Evolutionary conservation across 2,888 invertebrate species (phyloP).

Genomic region (Tipula vernalis): DNA sequence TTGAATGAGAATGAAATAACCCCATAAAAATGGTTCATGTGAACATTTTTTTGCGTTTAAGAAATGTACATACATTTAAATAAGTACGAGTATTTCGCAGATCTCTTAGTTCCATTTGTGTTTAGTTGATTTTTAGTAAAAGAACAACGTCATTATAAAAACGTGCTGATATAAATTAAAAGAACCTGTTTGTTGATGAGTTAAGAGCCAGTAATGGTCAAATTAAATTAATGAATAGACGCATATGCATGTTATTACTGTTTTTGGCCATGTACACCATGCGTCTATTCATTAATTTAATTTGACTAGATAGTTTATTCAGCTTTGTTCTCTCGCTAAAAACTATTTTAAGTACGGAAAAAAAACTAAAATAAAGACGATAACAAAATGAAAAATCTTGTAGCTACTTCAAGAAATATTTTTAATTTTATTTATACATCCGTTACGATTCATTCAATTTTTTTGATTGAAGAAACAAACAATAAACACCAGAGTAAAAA

Average conservation of each 20-base stretch:
- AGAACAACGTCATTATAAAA: too few species aligned
- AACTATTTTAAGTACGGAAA: background rate
- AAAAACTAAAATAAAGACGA: background rate
- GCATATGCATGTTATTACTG: background rate
- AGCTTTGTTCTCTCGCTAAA: background rate
- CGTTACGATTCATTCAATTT: background rate
- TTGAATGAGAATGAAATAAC: too few species aligned
- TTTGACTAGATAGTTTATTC: background rate
- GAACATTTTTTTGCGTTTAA: too few species aligned
- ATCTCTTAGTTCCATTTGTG: too few species aligned
- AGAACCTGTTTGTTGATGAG: too few species aligned
- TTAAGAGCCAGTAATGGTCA: too few species aligned
- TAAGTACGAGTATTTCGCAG: too few species aligned
- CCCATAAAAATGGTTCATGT: too few species aligned
- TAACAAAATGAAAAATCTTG: background rate
- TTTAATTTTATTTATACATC: background rate
- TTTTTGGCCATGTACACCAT: too few species aligned
- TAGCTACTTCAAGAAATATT: background rate
- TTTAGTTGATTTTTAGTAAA: too few species aligned
- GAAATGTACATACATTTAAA: too few species aligned
- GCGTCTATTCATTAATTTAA: background rate
- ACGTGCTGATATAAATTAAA: too few species aligned
- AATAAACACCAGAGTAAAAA: background rate
- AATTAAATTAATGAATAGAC: background rate
- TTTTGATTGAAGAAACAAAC: background rate